Evolutionary conservation across 2,797 vertebrate species (phyloP).

Genomic region (Dendrocincla tyrannina): DNA sequence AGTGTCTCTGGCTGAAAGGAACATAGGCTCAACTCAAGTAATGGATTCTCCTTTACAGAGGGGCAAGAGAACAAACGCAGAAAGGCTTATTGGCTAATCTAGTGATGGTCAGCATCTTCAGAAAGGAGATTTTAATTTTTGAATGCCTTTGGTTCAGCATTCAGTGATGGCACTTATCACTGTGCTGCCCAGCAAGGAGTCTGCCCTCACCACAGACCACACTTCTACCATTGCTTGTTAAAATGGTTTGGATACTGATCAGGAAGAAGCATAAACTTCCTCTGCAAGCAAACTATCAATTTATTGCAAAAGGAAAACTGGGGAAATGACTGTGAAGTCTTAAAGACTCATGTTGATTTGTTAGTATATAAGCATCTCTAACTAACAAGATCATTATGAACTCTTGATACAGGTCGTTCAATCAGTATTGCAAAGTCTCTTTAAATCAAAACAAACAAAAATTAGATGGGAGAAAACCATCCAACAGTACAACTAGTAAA

Average conservation of each 20-base stretch:
- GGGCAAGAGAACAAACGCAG: not conserved
- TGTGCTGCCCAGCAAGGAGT: not conserved
- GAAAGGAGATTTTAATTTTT: not conserved
- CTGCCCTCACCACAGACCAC: fast-evolving
- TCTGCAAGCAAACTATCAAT: not conserved
- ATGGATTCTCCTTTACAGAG: not conserved
- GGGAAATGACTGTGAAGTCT: not conserved
- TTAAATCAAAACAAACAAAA: not conserved
- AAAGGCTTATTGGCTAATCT: not conserved
- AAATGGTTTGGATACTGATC: not conserved
- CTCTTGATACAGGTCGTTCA: not conserved
- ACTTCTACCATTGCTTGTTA: not conserved
- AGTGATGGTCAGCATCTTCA: not conserved
- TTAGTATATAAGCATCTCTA: not conserved
- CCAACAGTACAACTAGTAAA: not conserved
- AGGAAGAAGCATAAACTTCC: not conserved
- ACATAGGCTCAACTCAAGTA: not conserved
- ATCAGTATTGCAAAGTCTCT: not conserved
- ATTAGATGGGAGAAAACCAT: not conserved
- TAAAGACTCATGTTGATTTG: not conserved
- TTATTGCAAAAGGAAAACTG: not conserved
- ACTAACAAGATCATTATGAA: not conserved
- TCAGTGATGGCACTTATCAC: not conserved
- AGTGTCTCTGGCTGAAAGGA: not conserved
- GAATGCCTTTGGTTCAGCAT: not conserved